A percentile compares a stretch with the other conserved stretches of the same genome.
These are phyloP conservation scores for Anaspis maculata DNA, from an alignment of 2,888 invertebrate genomes.

Conservation along the genomic window DNA sequence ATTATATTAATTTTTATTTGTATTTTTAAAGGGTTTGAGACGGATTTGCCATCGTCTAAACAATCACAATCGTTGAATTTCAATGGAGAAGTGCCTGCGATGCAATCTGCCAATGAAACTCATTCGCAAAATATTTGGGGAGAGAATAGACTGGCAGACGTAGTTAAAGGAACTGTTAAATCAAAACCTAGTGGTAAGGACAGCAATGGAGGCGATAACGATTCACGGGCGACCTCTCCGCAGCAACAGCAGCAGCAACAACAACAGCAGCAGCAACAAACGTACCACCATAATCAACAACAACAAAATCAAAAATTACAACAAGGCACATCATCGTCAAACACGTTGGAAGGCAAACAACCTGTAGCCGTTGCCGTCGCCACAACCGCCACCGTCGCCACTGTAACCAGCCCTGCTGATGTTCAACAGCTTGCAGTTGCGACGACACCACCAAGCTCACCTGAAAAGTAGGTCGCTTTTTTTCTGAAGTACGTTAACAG, in stretches of 20 bases:
- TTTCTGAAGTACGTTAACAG: too few species aligned
- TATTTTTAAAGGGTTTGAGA: too few species aligned
- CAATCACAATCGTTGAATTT: slow-evolving; percentile 11
- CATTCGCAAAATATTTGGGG: slow-evolving; percentile 41
- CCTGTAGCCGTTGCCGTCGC: slow-evolving; percentile 32
- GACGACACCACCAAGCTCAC: slow-evolving; percentile 54
- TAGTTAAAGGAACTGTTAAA: slow-evolving; percentile 66
- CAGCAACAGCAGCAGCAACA: not conserved
- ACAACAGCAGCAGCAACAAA: slow-evolving; percentile 16
- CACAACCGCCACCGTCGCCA: slow-evolving; percentile 41
- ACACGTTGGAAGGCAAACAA: slow-evolving; percentile 29
- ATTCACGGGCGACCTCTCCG: slow-evolving; percentile 35
- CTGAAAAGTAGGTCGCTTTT: slow-evolving; percentile 47
- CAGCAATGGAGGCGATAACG: slow-evolving; percentile 34
- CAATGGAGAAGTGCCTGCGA: slow-evolving; percentile 23
- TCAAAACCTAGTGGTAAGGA: slow-evolving; percentile 35
- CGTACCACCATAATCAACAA: slow-evolving; percentile 14
- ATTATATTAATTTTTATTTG: too few species aligned
- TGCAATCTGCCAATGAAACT: slow-evolving; percentile 24
- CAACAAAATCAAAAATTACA: slow-evolving; percentile 13
- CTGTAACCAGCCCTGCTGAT: too few species aligned
- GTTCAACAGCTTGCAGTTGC: too few species aligned
- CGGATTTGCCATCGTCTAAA: not conserved
- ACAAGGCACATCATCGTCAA: slow-evolving; percentile 14
- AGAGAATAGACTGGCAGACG: slow-evolving; percentile 66